Evolutionary conservation across 1,140 invertebrate genomes (phyloP).

Genomic region (Aphaenogaster ashmeadi): DNA sequence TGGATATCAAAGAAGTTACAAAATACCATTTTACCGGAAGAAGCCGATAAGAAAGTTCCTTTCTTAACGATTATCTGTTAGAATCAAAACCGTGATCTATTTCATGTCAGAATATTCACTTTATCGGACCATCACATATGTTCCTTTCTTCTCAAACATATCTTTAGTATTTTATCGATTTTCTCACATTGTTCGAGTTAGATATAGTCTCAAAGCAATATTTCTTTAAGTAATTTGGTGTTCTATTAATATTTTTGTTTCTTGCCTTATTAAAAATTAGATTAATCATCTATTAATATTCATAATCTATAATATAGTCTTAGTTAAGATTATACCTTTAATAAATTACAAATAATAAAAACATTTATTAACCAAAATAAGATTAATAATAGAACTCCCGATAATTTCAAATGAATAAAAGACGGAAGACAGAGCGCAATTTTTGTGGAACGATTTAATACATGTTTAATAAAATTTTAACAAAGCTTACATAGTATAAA

Average conservation of each 20-base stretch:
- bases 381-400: too few species aligned
- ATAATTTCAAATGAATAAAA: too few species aligned
- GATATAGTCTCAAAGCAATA: background rate
- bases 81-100: constrained; percentile 66
- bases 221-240: background rate
- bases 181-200: background rate
- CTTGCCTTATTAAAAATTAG: background rate
- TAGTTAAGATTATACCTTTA: background rate
- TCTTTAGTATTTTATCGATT: background rate
- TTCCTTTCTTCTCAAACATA: background rate
- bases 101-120: constrained; percentile 54
- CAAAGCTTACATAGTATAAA: too few species aligned
- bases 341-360: background rate
- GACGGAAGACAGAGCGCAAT: too few species aligned
- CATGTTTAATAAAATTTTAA: too few species aligned
- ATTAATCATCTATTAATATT: background rate
- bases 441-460: too few species aligned
- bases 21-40: constrained; percentile 49
- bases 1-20: constrained; percentile 71
- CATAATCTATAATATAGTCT: background rate
- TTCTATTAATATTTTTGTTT: background rate
- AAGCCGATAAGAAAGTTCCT: constrained; percentile 24
- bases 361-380: too few species aligned
- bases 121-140: constrained; percentile 24
- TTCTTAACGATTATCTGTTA: constrained; percentile 70